phyloP scores from a whole-genome alignment of 2,113 vertebrate species.

The Apteryx mantelli region DNA sequence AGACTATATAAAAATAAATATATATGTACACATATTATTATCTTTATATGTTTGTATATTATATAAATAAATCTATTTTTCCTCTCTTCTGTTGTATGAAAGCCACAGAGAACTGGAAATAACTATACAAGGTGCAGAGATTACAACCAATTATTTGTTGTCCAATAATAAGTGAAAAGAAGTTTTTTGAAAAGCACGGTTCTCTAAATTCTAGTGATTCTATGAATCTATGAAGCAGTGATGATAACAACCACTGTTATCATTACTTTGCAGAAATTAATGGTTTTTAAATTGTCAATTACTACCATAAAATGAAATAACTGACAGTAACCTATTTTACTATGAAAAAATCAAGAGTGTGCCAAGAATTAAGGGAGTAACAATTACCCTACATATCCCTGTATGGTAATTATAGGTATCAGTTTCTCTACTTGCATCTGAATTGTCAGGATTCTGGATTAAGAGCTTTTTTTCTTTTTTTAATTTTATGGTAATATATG shows the following conservation, averaged over 20 bases:
- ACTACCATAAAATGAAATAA: neutral
- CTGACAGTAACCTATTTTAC: neutral
- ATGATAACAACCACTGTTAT: neutral
- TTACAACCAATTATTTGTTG: neutral
- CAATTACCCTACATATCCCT: neutral
- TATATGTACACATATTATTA: neutral
- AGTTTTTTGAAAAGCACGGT: neutral
- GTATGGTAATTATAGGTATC: neutral
- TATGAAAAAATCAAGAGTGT: neutral
- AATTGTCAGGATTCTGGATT: neutral
- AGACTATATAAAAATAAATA: neutral
- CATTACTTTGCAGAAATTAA: neutral
- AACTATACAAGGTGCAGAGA: neutral
- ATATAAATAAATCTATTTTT: neutral
- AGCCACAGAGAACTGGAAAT: neutral
- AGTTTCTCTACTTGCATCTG: neutral
- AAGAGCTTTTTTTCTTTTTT: neutral
- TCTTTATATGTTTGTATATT: no score
- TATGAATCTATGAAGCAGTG: fast-evolving
- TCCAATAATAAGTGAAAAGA: neutral
- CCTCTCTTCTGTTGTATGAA: neutral
- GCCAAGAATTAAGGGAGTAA: neutral
- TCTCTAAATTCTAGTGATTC: neutral
- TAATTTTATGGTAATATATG: neutral
- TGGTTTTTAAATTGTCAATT: neutral